phyloP scores from a whole-genome alignment of 2,888 invertebrate genomes.

The Rhopalosiphum nymphaeae region DNA sequence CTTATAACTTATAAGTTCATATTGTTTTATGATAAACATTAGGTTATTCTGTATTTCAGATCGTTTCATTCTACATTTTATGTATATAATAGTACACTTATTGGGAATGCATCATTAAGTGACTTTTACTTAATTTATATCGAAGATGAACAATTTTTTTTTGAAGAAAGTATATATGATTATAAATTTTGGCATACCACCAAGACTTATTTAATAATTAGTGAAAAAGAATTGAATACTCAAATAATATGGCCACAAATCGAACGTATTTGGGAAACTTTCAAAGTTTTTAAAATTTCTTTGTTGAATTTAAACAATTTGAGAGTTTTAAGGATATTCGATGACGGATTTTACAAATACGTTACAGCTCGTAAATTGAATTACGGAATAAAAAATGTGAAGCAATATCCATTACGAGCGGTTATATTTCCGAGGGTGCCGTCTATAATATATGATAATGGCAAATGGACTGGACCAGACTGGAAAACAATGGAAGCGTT shows the following conservation, averaged over 20 bases:
- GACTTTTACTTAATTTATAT: slow-evolving; percentile 23
- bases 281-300: slow-evolving; percentile 43
- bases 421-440: slow-evolving; percentile 47
- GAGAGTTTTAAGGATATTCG: slow-evolving; percentile 23
- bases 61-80: slow-evolving; percentile 54
- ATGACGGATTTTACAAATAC: neutral
- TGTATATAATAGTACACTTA: neutral
- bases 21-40: neutral
- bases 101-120: neutral
- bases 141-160: slow-evolving; percentile 37
- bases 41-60: slow-evolving; percentile 22
- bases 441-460: neutral
- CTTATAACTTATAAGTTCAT: neutral
- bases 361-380: neutral
- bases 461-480: slow-evolving; percentile 23
- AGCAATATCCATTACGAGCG: slow-evolving; percentile 15
- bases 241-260: slow-evolving; percentile 28
- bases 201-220: slow-evolving; percentile 51
- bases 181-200: slow-evolving; percentile 40
- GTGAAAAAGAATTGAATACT: neutral
- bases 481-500: slow-evolving; percentile 37
- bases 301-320: slow-evolving; percentile 33
- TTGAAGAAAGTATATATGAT: neutral
- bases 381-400: slow-evolving; percentile 24
- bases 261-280: slow-evolving; percentile 20